A percentile compares a stretch with the other conserved stretches of the same genome.
Conservation (phyloP, 1,140 invertebrate species). For the Elysia chlorotica region DNA sequence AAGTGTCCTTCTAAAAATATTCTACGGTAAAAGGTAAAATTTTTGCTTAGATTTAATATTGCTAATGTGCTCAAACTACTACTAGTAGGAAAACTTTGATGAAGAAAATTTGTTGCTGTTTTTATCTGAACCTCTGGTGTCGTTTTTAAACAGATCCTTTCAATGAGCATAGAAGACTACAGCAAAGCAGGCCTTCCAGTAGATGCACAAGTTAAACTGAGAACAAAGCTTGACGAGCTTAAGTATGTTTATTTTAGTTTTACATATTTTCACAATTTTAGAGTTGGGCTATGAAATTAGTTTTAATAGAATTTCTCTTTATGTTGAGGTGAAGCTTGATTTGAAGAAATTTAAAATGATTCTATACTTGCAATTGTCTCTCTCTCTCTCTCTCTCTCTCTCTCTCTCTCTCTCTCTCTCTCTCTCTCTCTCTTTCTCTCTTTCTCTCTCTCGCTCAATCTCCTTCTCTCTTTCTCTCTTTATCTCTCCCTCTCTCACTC, state of each 20-base stretch:
- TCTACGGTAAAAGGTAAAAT: not conserved
- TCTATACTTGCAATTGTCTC: too few relatives aligned
- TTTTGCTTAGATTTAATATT: not conserved
- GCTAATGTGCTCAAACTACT: not conserved
- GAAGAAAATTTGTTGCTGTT: not conserved
- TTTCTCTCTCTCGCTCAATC: too few relatives aligned
- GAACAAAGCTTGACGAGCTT: constrained; percentile 21
- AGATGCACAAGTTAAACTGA: constrained; percentile 24
- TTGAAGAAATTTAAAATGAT: too few relatives aligned
- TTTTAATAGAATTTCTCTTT: too few relatives aligned
- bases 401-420: too few relatives aligned
- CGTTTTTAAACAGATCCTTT: constrained; percentile 13
- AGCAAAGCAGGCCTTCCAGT: constrained; percentile 22
- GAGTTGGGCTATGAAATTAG: too few relatives aligned
- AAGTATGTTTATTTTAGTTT: constrained; percentile 27
- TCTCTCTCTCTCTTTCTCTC: too few relatives aligned
- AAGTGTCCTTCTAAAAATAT: not conserved
- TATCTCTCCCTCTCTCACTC: too few relatives aligned
- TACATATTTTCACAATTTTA: too few relatives aligned
- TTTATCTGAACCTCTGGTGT: not conserved
- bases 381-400: too few relatives aligned
- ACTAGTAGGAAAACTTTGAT: not conserved
- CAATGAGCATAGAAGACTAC: constrained; percentile 27
- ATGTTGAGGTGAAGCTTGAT: too few relatives aligned
- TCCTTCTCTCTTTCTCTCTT: too few relatives aligned